A percentile compares a stretch with the other conserved stretches of the same genome.
Conservation (phyloP, 2,888 invertebrate genomes). For the Synanthedon andrenaeformis region DNA sequence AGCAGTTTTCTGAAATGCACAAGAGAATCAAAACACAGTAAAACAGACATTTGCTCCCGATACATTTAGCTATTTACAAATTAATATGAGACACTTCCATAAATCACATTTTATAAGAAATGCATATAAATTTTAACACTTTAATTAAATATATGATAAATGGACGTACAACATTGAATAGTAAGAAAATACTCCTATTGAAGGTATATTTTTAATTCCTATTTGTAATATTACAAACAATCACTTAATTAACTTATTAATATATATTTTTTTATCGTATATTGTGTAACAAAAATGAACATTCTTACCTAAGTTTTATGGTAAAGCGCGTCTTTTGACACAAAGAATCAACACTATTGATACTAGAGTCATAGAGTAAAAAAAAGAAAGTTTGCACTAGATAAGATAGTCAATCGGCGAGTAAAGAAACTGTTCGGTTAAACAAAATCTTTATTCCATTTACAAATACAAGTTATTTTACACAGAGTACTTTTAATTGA, state of each 20-base stretch:
- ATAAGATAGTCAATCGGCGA: no score
- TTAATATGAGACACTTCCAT: conserved; percentile 27
- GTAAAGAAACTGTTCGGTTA: no score
- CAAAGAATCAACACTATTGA: conserved; percentile 20
- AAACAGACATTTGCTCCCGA: conserved; percentile 48
- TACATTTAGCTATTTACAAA: conserved; percentile 40
- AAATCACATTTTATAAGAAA: conserved; percentile 46
- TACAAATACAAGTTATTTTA: no score
- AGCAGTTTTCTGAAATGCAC: conserved; percentile 58
- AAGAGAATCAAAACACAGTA: conserved; percentile 59
- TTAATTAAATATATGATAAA: conserved; percentile 36
- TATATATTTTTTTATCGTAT: conserved; percentile 26
- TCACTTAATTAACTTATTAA: conserved; percentile 57
- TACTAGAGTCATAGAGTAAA: conserved; percentile 15
- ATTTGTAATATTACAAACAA: conserved; percentile 45
- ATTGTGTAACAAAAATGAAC: conserved; percentile 3
- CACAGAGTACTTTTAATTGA: no score
- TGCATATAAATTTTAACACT: conserved; percentile 39
- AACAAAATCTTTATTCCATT: no score
- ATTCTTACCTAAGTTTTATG: conserved; percentile 13
- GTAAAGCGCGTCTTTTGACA: conserved; percentile 24
- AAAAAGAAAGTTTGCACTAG: conserved; percentile 10
- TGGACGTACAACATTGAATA: conserved; percentile 56
- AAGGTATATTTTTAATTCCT: conserved; percentile 20
- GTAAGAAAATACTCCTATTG: conserved; percentile 44